Conservation (phyloP, 37 sponge, comb jelly and placozoan species). For the Ianthella basta region DNA sequence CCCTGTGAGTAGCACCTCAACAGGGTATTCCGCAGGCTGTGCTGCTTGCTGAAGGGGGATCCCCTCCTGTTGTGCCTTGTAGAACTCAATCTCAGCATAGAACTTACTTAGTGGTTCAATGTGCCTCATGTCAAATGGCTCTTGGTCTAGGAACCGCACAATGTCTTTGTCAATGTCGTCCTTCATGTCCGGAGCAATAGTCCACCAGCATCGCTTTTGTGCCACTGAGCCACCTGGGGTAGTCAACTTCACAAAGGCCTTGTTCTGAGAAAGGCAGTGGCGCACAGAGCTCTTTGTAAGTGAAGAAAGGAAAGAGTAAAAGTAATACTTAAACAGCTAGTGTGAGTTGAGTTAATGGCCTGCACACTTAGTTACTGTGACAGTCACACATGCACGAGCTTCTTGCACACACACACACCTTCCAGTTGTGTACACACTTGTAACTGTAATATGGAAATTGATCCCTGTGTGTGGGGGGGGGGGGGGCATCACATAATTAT, state of each 20-base stretch:
- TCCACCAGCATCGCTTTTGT: no score
- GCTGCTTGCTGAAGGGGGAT: no score
- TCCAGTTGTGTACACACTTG: background rate
- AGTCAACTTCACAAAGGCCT: background rate
- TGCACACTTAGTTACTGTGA: background rate
- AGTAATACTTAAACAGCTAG: background rate
- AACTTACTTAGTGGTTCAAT: no score
- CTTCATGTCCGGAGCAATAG: no score
- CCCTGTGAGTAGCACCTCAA: no score
- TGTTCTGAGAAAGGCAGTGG: constrained; percentile 13
- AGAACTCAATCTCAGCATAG: no score
- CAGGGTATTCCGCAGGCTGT: no score
- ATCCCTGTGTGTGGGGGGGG: background rate
- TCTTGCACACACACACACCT: background rate
- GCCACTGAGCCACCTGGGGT: no score
- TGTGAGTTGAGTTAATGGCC: background rate
- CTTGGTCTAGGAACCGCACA: no score
- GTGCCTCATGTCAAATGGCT: no score
- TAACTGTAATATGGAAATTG: background rate
- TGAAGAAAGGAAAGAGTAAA: background rate
- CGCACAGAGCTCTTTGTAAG: background rate
- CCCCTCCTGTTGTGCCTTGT: no score
- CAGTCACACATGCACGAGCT: background rate
- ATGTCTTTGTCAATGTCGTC: no score
- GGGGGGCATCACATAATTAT: background rate